Percentiles rank a stretch among this genome's conserved stretches.
Conservation (phyloP, 1,140 invertebrate genomes). For the Drosophila guanche region DNA sequence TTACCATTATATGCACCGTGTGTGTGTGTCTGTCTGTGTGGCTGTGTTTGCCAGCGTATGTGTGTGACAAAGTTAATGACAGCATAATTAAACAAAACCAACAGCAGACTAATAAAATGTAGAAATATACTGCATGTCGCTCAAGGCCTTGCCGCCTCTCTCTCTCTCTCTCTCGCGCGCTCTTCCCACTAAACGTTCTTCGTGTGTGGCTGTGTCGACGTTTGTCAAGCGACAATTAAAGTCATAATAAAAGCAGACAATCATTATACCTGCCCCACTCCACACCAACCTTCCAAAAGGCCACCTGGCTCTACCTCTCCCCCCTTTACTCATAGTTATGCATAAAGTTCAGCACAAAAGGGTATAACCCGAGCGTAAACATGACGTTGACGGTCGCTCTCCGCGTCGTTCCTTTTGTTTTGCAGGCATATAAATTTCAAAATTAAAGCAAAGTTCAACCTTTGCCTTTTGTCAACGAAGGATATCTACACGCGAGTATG, state of each 20-base stretch:
- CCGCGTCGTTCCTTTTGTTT: slow-evolving; percentile 28
- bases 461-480: slow-evolving; percentile 29
- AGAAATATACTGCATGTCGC: slow-evolving; percentile 51
- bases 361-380: slow-evolving; percentile 46
- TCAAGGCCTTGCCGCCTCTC: slow-evolving; percentile 38
- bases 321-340: slow-evolving; percentile 51
- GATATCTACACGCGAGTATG: slow-evolving; percentile 1
- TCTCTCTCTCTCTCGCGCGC: neutral
- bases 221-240: slow-evolving; percentile 70
- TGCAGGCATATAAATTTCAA: slow-evolving; percentile 45
- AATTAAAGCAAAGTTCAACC: slow-evolving; percentile 60
- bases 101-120: slow-evolving; percentile 79
- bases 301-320: neutral
- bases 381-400: slow-evolving; percentile 24
- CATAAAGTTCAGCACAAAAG: slow-evolving; percentile 61
- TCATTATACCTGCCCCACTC: slow-evolving; percentile 20
- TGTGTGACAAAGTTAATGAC: slow-evolving; percentile 77
- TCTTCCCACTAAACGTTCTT: slow-evolving; percentile 10
- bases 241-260: slow-evolving; percentile 68
- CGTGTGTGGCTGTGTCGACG: slow-evolving; percentile 15
- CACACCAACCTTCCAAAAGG: neutral
- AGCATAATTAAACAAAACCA: slow-evolving; percentile 82
- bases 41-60: neutral
- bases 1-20: slow-evolving; percentile 18
- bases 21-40: slow-evolving; percentile 18